Base-by-base conservation (phyloP, 2,888 invertebrate species). In the Dynastes hyllus region DNA sequence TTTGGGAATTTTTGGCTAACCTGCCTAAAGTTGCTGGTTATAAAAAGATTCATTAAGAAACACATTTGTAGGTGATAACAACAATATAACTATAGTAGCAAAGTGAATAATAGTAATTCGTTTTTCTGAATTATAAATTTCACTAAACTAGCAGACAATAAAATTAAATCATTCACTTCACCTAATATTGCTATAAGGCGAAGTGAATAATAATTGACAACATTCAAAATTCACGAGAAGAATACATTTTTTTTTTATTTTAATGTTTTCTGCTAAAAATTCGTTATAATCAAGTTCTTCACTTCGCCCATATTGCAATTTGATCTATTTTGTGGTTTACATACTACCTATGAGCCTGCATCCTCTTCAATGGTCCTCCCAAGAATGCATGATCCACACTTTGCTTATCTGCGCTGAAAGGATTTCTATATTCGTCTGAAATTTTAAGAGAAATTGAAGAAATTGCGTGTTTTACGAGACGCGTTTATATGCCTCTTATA, bases 361-460 rank as follows among this genome's bases (percentile, higher is more conserved):
- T 61, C 45, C 61, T 61, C 29, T 75, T 75, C 9, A 75, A n/a
- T 9, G 58, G 58, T 8, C 61, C 61, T 22, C 73, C 58, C 45
- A 75, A 45, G n/a, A 61, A 27, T 27, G 75, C 13, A 27, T 75
- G 73, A 66, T 73, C 73, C 55, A 73, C 55, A 27, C 45, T 55
- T 55, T 78, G 73, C 11, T 66, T 66, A 37, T 53, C 58, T 16
- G 29, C 55, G 5, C 61, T 78, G 40, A 70, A 69, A 22, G 27
- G 40, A 50, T 45, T 78, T 40, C 77, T 69, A 27, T 58, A 67
- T 70, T 78, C 77, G 58, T 78, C 77, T 78, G 77, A 45, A 78
- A 78, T 61, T 76, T 53, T 27, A 22, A 66, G 32, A 58, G 6
- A 65, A 32, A 63, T 13, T 32, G 9, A 55, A 55, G n/a, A 11